Conservation (phyloP, 2,888 invertebrate species). For the Arrhopalites spinosus region DNA sequence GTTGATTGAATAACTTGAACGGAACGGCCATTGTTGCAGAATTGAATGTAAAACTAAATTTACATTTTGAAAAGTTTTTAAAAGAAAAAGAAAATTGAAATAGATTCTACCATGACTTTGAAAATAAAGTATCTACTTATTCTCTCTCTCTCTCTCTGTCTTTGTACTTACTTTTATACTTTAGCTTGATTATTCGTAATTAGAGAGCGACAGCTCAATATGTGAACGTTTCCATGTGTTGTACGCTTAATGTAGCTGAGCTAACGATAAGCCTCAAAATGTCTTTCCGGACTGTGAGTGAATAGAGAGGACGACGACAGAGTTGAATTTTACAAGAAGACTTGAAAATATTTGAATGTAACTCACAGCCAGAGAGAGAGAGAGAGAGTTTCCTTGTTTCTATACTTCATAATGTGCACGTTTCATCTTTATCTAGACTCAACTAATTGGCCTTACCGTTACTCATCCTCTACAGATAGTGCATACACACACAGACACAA, state of each 20-base stretch:
- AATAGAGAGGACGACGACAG: background rate
- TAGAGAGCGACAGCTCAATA: background rate
- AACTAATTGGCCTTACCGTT: constrained; percentile 23
- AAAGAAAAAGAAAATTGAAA: too few species aligned
- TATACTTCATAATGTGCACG: constrained; percentile 1
- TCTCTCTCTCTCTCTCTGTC: background rate
- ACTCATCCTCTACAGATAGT: background rate
- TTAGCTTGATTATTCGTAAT: too few species aligned
- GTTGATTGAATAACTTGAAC: too few species aligned
- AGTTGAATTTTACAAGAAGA: constrained; percentile 2
- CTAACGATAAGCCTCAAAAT: constrained; percentile 17
- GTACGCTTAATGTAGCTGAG: constrained; percentile 19
- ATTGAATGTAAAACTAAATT: too few species aligned
- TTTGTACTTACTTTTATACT: background rate
- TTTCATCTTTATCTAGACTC: constrained; percentile 8
- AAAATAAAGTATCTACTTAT: background rate
- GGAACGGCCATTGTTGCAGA: too few species aligned
- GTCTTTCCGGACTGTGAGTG: constrained; percentile 5
- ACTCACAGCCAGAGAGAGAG: background rate
- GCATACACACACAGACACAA: too few species aligned
- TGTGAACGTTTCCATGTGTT: background rate
- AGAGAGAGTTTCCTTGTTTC: background rate
- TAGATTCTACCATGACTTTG: background rate
- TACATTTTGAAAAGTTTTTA: too few species aligned
- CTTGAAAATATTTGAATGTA: background rate